A percentile compares a stretch with the other conserved stretches of the same genome.
phyloP scores from a whole-genome alignment of 2,888 invertebrate species.

The Microctonus aethiopoides region DNA sequence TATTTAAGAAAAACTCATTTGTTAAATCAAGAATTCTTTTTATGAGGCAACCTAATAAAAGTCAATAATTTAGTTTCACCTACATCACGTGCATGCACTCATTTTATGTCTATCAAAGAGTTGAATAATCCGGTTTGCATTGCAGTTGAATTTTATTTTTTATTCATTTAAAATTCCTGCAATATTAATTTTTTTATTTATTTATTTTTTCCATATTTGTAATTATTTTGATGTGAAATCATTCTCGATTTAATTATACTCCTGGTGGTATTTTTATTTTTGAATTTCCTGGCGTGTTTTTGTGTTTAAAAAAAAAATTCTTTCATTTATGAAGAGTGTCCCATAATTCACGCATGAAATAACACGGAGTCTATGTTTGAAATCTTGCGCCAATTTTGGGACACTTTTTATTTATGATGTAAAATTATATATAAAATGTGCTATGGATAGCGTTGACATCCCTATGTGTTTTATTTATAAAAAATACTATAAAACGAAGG shows the following conservation, averaged over 20 bases:
- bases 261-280: not conserved
- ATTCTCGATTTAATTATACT: not conserved
- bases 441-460: not conserved
- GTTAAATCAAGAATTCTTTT: not conserved
- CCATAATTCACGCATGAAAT: not conserved
- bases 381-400: too few species aligned
- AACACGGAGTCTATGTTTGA: too few species aligned
- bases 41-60: not conserved
- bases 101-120: not conserved
- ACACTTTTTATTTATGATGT: too few species aligned
- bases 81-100: not conserved
- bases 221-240: not conserved
- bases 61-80: not conserved
- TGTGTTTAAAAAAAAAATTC: too few species aligned
- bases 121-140: not conserved
- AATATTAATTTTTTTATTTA: not conserved
- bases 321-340: too few species aligned
- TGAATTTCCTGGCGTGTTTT: not conserved
- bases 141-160: not conserved
- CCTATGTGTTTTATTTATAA: not conserved
- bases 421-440: not conserved
- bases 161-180: not conserved
- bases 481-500: not conserved
- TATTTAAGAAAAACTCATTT: not conserved
- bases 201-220: not conserved